Evolutionary conservation across 1,140 invertebrate species (phyloP).

Genomic region (Thaumatotibia leucotreta): DNA sequence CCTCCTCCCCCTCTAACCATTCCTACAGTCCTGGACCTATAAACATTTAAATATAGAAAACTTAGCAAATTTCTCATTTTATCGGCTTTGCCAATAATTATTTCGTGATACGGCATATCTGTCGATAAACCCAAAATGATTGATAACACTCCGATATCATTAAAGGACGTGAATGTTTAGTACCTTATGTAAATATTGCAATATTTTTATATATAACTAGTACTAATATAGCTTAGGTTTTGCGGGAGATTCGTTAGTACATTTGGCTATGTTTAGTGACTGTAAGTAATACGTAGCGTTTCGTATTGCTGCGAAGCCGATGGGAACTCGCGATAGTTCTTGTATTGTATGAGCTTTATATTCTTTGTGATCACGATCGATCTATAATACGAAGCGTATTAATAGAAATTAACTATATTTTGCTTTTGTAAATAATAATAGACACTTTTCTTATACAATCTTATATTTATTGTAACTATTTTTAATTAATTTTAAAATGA

Average conservation of each 20-base stretch:
- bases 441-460: slow-evolving; percentile 1
- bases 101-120: slow-evolving; percentile 36
- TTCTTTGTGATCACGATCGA: slow-evolving; percentile 9
- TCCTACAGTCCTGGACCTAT: slow-evolving; percentile 58
- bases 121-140: slow-evolving; percentile 28
- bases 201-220: slow-evolving; percentile 42
- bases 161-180: slow-evolving; percentile 15
- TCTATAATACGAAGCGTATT: background rate
- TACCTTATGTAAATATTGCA: slow-evolving; percentile 31
- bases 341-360: background rate
- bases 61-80: slow-evolving; percentile 18
- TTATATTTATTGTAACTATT: slow-evolving; percentile 7
- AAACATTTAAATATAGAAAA: slow-evolving; percentile 53
- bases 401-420: slow-evolving; percentile 8
- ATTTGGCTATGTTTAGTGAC: background rate
- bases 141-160: background rate
- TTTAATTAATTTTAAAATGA: background rate
- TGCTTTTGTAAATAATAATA: slow-evolving; percentile 13
- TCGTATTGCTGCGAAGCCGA: background rate
- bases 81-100: slow-evolving; percentile 17
- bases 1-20: slow-evolving; percentile 56
- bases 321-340: background rate
- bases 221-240: slow-evolving; percentile 8
- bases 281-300: background rate
- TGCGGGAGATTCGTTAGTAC: background rate